These are phyloP conservation scores for Rhogogaster chlorosoma DNA, from an alignment of 2,888 invertebrate species.

Conservation along the genomic window DNA sequence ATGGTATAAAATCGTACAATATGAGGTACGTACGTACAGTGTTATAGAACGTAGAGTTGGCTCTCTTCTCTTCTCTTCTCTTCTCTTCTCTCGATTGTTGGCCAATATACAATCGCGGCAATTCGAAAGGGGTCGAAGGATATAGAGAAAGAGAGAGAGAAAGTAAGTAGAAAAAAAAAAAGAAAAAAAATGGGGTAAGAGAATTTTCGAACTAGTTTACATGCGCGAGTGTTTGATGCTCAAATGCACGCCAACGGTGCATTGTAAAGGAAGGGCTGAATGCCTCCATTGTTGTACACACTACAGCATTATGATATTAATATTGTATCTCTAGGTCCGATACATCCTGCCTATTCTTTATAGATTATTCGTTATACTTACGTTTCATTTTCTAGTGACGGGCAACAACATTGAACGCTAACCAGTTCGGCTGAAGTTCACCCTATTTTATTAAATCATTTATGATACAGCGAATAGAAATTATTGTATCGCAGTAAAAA, in stretches of 20 bases:
- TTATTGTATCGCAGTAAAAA: slow-evolving; percentile 12
- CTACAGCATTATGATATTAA: slow-evolving; percentile 49
- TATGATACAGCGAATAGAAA: slow-evolving; percentile 26
- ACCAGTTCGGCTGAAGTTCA: slow-evolving; percentile 7
- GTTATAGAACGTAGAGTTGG: background rate
- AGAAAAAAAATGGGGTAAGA: background rate
- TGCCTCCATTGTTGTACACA: slow-evolving; percentile 45
- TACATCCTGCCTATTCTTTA: slow-evolving; percentile 49
- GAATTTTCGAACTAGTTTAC: slow-evolving; percentile 43
- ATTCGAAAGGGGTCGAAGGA: slow-evolving; percentile 20
- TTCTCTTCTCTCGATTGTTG: slow-evolving; percentile 18
- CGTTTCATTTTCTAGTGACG: slow-evolving; percentile 21
- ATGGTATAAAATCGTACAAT: slow-evolving; percentile 27
- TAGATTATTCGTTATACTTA: slow-evolving; percentile 41
- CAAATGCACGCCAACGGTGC: slow-evolving; percentile 43
- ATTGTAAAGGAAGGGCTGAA: slow-evolving; percentile 7
- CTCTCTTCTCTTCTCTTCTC: background rate
- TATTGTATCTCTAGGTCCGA: slow-evolving; percentile 49
- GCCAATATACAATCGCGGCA: slow-evolving; percentile 10
- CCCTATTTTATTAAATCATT: background rate
- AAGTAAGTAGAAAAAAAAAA: background rate
- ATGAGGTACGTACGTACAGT: background rate
- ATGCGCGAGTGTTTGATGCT: slow-evolving; percentile 47
- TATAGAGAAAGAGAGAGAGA: background rate
- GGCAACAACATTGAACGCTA: background rate